phyloP scores from a whole-genome alignment of 2,888 invertebrate genomes.

The Hydrotaea cyrtoneurina region DNA sequence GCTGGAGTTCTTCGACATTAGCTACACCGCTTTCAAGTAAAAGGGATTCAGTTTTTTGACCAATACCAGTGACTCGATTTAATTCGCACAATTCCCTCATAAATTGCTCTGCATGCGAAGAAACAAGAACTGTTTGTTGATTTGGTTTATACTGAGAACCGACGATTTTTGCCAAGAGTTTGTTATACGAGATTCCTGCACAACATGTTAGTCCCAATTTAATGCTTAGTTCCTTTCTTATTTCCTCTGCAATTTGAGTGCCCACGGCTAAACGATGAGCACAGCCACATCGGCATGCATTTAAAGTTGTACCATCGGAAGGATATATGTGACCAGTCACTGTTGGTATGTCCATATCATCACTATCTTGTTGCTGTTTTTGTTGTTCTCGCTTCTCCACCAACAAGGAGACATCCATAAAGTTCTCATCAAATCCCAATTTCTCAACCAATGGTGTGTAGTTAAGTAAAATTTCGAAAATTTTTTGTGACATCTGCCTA shows the following conservation, averaged over 20 bases:
- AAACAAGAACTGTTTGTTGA: slow-evolving; percentile 90
- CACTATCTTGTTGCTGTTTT: slow-evolving; percentile 62
- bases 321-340: slow-evolving; percentile 83
- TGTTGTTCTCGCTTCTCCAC: slow-evolving; percentile 74
- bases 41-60: slow-evolving; percentile 85
- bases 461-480: slow-evolving; percentile 86
- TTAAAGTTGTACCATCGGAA: slow-evolving; percentile 81
- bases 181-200: slow-evolving; percentile 92
- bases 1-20: slow-evolving; percentile 86
- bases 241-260: slow-evolving; percentile 88
- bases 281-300: slow-evolving; percentile 89
- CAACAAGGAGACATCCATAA: slow-evolving; percentile 87
- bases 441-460: slow-evolving; percentile 89
- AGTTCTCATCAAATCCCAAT: slow-evolving; percentile 93
- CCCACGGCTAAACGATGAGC: slow-evolving; percentile 86
- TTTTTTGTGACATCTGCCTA: slow-evolving; percentile 88
- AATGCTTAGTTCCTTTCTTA: slow-evolving; percentile 85
- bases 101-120: slow-evolving; percentile 85
- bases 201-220: slow-evolving; percentile 89
- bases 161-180: slow-evolving; percentile 89
- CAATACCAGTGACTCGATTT: slow-evolving; percentile 88
- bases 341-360: slow-evolving; percentile 67
- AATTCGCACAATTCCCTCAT: slow-evolving; percentile 85
- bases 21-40: slow-evolving; percentile 85
- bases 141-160: slow-evolving; percentile 89